Base-by-base conservation (phyloP, 2,888 invertebrate species). In the Amorpha juglandis region DNA sequence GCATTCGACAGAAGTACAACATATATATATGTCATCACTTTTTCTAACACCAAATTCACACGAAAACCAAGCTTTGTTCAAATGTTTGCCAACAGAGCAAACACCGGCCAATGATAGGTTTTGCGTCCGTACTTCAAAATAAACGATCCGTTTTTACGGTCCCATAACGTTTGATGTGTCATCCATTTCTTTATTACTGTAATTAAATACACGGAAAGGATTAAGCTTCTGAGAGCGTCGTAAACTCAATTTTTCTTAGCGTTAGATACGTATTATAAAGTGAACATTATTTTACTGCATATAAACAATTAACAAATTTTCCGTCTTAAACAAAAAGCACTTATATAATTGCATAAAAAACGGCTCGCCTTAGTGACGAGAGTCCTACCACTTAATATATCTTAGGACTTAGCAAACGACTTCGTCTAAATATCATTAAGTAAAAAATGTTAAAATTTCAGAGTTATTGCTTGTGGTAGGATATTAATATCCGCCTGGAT, bases 121-220 rank as follows among this genome's bases (percentile, higher is more conserved):
- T 58, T 58, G 53, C 42, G 19, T 53, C 58, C 42, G 58, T 58
- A 42, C 58, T 58, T 42, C 38, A 42, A 58, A 42, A 58, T 58
- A 58, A 58, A 58, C 42, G 58, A 42, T 12, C 12, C 58, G 38
- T 58, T 58, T 58, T 58, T 58, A 58, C 7, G 12, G 19, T 38
- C 58, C 38, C 58, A 58, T 58, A 58, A 58, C 58, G 58, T 58
- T 58, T 58, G 58, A 58, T 58, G 58, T 58, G 35, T 53, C 53
- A 53, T 53, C n/a, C 42, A 58, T 58, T 19, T 58, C 42, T 58
- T 58, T 58, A 58, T 42, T 38, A 52, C 33, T 16, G 12, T 12
- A 58, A 58, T 58, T 42, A 58, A 58, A 58, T 19, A 27, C 33
- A 52, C 27, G 58, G 19, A 19, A 21, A 58, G 42, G 21, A 58